These are phyloP conservation scores for Tetramorium simillimum DNA, from an alignment of 1,140 invertebrate genomes.

Conservation along the genomic window DNA sequence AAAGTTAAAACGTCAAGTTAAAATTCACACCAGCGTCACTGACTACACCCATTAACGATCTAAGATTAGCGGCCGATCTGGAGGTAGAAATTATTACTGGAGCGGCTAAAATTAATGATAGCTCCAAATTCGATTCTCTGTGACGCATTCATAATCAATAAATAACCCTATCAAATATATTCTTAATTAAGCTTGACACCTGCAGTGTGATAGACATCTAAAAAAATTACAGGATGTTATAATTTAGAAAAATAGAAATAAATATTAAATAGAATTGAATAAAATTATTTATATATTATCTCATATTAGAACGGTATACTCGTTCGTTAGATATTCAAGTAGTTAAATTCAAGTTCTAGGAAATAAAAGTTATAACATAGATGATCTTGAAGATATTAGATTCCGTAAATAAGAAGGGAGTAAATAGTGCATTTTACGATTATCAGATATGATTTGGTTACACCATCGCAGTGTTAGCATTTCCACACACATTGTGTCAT, in stretches of 20 bases:
- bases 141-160: slow-evolving; percentile 28
- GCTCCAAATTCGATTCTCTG: slow-evolving; percentile 2
- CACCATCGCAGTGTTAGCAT: slow-evolving; percentile 7
- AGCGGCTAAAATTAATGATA: slow-evolving; percentile 41
- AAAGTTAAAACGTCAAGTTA: slow-evolving; percentile 19
- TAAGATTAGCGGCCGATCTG: slow-evolving; percentile 32
- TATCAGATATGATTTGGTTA: slow-evolving; percentile 47
- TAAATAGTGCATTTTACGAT: slow-evolving; percentile 27
- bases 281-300: background rate
- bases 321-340: too few relatives aligned
- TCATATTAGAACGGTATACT: background rate
- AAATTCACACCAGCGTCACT: slow-evolving; percentile 22
- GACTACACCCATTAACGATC: slow-evolving; percentile 29
- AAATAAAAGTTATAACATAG: background rate
- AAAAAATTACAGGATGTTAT: background rate
- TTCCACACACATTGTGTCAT: slow-evolving; percentile 40
- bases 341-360: background rate
- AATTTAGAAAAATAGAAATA: background rate
- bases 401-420: background rate
- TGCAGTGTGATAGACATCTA: background rate
- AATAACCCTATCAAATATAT: background rate
- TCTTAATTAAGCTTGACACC: background rate
- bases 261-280: slow-evolving; percentile 5
- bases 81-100: slow-evolving; percentile 43
- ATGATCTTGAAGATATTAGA: slow-evolving; percentile 14